phyloP scores from a whole-genome alignment of 2,113 vertebrate genomes.

The Eubucco bourcierii region DNA sequence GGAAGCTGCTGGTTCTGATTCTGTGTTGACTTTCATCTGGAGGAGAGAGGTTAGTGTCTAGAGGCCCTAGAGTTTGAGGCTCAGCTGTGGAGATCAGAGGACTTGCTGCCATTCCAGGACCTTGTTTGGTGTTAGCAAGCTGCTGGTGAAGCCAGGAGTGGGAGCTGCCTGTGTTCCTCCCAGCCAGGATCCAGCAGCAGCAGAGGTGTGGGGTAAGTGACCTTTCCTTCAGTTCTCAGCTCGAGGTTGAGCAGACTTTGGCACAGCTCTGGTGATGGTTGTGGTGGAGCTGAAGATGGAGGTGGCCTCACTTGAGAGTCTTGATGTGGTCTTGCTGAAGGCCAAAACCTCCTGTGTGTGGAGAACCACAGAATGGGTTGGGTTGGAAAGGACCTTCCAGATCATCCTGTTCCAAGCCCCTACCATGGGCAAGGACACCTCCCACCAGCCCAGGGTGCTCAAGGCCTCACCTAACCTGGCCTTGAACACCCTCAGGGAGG shows the following conservation, averaged over 20 bases:
- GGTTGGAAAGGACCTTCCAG: too few relatives aligned
- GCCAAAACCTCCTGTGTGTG: accelerated
- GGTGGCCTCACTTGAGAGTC: accelerated
- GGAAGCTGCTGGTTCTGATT: background rate
- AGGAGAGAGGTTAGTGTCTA: background rate
- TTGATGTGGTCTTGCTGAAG: background rate
- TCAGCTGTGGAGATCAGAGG: background rate
- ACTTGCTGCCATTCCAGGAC: background rate
- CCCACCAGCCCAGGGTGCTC: too few relatives aligned
- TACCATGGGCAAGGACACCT: too few relatives aligned
- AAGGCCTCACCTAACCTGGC: too few relatives aligned
- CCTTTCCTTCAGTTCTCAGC: background rate
- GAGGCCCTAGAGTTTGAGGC: background rate
- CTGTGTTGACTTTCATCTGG: background rate
- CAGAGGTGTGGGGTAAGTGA: background rate
- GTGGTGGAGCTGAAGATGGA: background rate
- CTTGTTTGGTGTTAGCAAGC: background rate
- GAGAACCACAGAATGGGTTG: too few relatives aligned
- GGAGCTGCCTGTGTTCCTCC: background rate
- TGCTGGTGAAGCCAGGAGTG: background rate
- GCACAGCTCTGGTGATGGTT: background rate
- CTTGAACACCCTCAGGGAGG: too few relatives aligned
- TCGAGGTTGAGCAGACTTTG: background rate
- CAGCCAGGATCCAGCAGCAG: background rate
- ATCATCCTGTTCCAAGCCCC: too few relatives aligned